Conservation (phyloP, 2,113 vertebrate genomes). For the Apaloderma vittatum region DNA sequence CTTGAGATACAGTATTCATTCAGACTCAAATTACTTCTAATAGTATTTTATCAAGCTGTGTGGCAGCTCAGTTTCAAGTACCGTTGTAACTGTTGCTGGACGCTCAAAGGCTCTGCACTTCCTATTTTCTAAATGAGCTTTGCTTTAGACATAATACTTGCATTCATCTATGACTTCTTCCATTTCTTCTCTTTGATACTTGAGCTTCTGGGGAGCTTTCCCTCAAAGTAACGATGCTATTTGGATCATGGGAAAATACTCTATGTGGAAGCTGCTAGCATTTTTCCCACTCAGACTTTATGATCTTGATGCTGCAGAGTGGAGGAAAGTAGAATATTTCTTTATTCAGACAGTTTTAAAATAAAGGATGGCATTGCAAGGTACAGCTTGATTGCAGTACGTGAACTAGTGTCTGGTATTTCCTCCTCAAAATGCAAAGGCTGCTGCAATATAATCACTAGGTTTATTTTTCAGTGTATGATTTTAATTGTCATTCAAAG, state of each 20-base stretch:
- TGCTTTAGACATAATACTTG: background rate
- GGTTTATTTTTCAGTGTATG: background rate
- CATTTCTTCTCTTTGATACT: background rate
- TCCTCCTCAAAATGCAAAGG: background rate
- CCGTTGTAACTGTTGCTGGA: background rate
- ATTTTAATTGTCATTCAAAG: background rate
- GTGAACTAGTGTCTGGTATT: background rate
- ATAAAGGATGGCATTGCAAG: background rate
- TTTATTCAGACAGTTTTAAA: background rate
- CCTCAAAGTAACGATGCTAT: background rate
- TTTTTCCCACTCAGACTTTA: background rate
- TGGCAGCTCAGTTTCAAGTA: background rate
- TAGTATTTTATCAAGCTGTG: background rate
- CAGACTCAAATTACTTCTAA: background rate
- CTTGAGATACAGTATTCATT: background rate
- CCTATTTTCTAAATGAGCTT: background rate
- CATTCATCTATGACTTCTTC: background rate
- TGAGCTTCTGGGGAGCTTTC: fast-evolving
- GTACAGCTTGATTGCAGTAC: background rate
- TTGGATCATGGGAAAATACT: background rate
- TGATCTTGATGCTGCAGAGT: background rate
- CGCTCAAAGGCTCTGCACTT: background rate
- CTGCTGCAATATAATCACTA: background rate
- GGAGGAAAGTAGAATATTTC: background rate
- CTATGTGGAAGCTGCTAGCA: background rate